phyloP scores from a whole-genome alignment of 2,797 vertebrate genomes.

The Liasis olivaceus region DNA sequence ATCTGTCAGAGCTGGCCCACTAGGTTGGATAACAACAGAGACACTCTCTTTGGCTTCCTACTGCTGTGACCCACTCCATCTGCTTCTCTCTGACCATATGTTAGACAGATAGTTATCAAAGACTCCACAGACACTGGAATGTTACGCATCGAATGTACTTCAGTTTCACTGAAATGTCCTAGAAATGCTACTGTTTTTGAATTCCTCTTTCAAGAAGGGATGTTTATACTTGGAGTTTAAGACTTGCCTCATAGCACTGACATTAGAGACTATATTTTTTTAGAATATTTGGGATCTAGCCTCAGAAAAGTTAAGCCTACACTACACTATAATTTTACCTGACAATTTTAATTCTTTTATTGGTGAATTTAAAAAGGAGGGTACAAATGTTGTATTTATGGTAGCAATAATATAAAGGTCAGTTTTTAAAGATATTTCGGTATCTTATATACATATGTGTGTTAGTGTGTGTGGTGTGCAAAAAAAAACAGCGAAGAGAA shows the following conservation, averaged over 20 bases:
- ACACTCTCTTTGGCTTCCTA: conserved; percentile 51
- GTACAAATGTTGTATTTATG: neutral
- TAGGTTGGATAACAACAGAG: conserved; percentile 62
- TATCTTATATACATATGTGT: neutral
- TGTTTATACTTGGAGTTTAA: conserved; percentile 2
- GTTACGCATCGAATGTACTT: conserved; percentile 62
- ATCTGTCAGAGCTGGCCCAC: conserved; percentile 58
- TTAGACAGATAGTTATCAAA: conserved; percentile 51
- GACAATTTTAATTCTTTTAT: conserved; percentile 24
- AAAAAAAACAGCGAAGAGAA: neutral
- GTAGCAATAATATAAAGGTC: neutral
- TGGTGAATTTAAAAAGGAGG: neutral
- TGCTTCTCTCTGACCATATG: conserved; percentile 73
- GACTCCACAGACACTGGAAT: conserved; percentile 56
- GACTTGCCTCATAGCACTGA: neutral
- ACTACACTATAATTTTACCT: neutral
- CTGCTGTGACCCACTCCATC: conserved; percentile 75
- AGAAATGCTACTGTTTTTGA: conserved; percentile 57
- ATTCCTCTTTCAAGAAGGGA: neutral
- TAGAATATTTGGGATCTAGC: neutral
- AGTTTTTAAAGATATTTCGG: neutral
- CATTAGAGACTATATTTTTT: neutral
- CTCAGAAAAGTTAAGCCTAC: neutral
- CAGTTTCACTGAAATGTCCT: conserved; percentile 51
- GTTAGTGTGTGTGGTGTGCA: neutral